Evolutionary conservation across 92 coral and sea anemone genomes (phyloP).

Genomic region (Muricea muricata): DNA sequence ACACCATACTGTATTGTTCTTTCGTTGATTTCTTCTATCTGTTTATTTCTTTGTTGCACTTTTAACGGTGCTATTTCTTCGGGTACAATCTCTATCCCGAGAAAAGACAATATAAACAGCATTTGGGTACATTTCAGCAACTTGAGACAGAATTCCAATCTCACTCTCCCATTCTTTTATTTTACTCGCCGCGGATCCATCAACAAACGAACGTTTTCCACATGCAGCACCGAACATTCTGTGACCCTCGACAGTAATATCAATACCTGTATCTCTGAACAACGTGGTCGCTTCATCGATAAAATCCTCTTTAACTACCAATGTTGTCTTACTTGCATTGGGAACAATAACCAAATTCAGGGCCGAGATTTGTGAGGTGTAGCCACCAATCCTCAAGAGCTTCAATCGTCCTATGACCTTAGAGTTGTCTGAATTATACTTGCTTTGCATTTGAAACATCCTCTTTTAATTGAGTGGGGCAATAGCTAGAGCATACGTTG

Average conservation of each 20-base stretch:
- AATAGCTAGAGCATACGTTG: conserved; percentile 32
- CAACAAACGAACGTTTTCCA: not conserved
- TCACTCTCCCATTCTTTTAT: not conserved
- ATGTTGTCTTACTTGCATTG: not conserved
- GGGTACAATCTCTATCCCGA: no score
- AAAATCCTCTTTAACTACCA: not conserved
- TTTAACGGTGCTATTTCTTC: no score
- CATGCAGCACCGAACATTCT: not conserved
- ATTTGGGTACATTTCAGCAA: no score
- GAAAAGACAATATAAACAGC: not conserved
- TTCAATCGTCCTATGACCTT: not conserved
- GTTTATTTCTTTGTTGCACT: no score
- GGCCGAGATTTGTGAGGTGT: not conserved
- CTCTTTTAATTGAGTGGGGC: conserved; percentile 3
- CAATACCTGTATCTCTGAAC: not conserved
- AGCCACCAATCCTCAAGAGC: not conserved
- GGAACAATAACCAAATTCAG: not conserved
- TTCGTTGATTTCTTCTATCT: no score
- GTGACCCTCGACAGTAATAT: not conserved
- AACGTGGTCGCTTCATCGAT: not conserved
- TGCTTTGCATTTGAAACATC: not conserved
- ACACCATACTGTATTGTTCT: no score
- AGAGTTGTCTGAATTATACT: conserved; percentile 6
- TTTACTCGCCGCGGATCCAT: not conserved
- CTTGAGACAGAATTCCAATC: not conserved